phyloP scores from a whole-genome alignment of 1,140 invertebrate species.

The Bombus ignitus region DNA sequence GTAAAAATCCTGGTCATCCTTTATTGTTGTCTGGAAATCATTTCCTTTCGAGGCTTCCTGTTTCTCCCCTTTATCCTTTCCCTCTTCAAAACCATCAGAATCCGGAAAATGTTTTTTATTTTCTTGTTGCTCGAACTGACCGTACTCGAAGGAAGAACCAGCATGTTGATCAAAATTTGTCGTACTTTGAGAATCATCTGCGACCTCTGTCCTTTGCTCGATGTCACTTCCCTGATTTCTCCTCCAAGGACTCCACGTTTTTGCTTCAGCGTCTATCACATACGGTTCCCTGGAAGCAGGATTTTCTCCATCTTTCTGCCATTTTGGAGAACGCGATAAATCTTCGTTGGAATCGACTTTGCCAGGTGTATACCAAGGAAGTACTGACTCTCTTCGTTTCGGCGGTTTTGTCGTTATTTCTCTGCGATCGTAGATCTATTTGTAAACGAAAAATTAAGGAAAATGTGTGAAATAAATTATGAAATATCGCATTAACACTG shows the following conservation, averaged over 20 bases:
- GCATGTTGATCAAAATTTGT: not conserved
- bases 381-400: constrained; percentile 65
- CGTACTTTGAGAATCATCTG: not conserved
- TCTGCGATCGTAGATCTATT: constrained; percentile 76
- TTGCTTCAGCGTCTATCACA: constrained; percentile 10
- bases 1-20: constrained; percentile 64
- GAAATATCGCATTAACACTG: no score
- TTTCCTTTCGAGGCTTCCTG: not conserved
- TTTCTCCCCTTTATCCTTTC: not conserved
- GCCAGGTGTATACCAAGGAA: constrained; percentile 68
- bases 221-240: constrained; percentile 48
- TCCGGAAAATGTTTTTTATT: not conserved
- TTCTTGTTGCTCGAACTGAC: constrained; percentile 32
- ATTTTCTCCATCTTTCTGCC: constrained; percentile 19
- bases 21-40: not conserved
- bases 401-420: constrained; percentile 75
- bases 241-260: constrained; percentile 58
- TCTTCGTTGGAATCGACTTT: constrained; percentile 53
- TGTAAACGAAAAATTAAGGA: constrained; percentile 21
- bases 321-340: constrained; percentile 47
- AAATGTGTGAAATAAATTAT: not conserved
- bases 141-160: not conserved
- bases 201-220: constrained; percentile 55
- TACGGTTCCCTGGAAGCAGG: not conserved
- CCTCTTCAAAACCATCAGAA: not conserved